A percentile compares a stretch with the other conserved stretches of the same genome.
Evolutionary conservation across 2,888 invertebrate species (phyloP).

Genomic region (Geophilus truncorum): DNA sequence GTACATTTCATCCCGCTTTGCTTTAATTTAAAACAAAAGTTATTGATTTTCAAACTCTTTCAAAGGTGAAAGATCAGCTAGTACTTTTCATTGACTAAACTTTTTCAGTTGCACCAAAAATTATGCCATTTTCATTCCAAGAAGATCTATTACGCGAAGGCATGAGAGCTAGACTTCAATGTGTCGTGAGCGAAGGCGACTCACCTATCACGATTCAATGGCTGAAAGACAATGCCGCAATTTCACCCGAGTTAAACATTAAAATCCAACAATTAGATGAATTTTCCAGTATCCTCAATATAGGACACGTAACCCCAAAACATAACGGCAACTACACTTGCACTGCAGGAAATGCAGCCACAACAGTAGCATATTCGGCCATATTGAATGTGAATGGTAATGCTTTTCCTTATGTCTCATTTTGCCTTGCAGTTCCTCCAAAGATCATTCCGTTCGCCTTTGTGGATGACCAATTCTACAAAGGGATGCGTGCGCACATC

Average conservation of each 20-base stretch:
- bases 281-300: slow-evolving; percentile 55
- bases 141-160: slow-evolving; percentile 71
- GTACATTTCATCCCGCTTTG: too few species aligned
- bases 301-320: slow-evolving; percentile 54
- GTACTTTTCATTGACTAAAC: not conserved
- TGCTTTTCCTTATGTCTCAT: not conserved
- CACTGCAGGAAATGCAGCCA: slow-evolving; percentile 23
- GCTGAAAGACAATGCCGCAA: slow-evolving; percentile 73
- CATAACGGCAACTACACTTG: slow-evolving; percentile 35
- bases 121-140: slow-evolving; percentile 79
- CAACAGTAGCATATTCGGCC: slow-evolving; percentile 17
- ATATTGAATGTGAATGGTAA: slow-evolving; percentile 34
- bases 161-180: slow-evolving; percentile 73
- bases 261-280: slow-evolving; percentile 30
- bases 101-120: slow-evolving; percentile 67
- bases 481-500: slow-evolving; percentile 25
- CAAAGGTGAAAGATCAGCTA: not conserved
- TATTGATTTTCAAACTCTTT: too few species aligned
- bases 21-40: too few species aligned
- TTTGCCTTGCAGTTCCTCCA: slow-evolving; percentile 54
- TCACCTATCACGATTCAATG: slow-evolving; percentile 71
- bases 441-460: slow-evolving; percentile 27
- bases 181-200: slow-evolving; percentile 73
- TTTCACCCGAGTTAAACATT: slow-evolving; percentile 13
- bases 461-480: slow-evolving; percentile 25